A percentile compares a stretch with the other conserved stretches of the same genome.
phyloP scores from a whole-genome alignment of 1,140 invertebrate genomes.

The Andricus grossulariae region DNA sequence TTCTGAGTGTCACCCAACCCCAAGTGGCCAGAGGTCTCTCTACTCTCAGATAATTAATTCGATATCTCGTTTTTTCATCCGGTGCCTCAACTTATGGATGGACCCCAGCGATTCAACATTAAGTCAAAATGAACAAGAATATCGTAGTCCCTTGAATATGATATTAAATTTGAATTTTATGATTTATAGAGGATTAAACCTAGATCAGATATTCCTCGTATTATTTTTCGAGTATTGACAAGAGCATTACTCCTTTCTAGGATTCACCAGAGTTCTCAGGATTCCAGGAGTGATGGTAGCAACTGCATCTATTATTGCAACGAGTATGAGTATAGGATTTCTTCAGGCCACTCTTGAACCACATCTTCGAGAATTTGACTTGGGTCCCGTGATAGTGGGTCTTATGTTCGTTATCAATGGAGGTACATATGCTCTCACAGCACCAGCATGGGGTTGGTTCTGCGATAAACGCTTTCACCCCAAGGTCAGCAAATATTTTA shows the following conservation, averaged over 20 bases:
- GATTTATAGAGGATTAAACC: too few relatives aligned
- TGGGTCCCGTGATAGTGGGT: conserved; percentile 85
- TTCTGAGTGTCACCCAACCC: too few relatives aligned
- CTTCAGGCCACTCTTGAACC: conserved; percentile 88
- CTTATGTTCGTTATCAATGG: conserved; percentile 93
- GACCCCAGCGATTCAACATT: too few relatives aligned
- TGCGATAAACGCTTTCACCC: conserved; percentile 83
- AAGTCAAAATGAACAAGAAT: too few relatives aligned
- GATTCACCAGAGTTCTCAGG: conserved; percentile 80
- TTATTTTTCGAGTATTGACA: too few relatives aligned
- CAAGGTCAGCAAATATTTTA: conserved; percentile 69
- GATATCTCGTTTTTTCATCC: too few relatives aligned
- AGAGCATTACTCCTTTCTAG: conserved; percentile 66
- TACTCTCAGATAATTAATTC: too few relatives aligned
- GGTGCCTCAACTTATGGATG: too few relatives aligned
- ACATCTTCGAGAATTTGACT: conserved; percentile 84
- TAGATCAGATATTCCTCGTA: too few relatives aligned
- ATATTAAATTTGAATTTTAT: too few relatives aligned
- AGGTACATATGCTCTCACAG: conserved; percentile 87
- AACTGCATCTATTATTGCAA: conserved; percentile 82
- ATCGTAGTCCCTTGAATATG: too few relatives aligned
- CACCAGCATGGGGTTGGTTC: conserved; percentile 88
- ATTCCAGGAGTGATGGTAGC: conserved; percentile 84
- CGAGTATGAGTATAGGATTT: conserved; percentile 89
- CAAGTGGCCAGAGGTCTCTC: too few relatives aligned